These are phyloP conservation scores for Ceyx margarethae DNA, from an alignment of 2,113 vertebrate species.

Conservation along the genomic window DNA sequence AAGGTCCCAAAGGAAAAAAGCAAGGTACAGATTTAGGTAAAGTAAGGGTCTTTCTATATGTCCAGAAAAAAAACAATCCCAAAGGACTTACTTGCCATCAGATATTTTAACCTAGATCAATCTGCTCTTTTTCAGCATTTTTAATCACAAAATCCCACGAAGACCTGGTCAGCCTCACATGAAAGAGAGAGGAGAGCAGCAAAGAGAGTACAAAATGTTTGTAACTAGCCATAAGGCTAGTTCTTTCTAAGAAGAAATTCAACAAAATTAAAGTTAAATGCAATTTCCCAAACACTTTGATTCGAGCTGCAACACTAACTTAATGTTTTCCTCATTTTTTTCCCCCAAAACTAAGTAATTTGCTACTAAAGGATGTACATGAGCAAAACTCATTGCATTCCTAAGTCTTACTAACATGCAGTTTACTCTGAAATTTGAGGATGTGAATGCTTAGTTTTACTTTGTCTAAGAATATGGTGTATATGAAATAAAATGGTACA, in stretches of 20 bases:
- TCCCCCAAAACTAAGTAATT: background rate
- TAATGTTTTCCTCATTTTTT: background rate
- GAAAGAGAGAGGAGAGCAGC: background rate
- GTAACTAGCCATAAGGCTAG: background rate
- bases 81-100: background rate
- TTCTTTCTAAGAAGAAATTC: background rate
- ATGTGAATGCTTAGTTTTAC: background rate
- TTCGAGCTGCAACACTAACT: background rate
- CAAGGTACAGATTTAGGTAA: background rate
- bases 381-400: background rate
- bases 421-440: background rate
- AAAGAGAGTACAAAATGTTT: background rate
- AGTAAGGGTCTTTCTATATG: background rate
- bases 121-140: background rate
- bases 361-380: background rate
- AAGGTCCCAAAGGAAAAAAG: background rate
- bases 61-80: background rate
- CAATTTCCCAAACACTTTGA: background rate
- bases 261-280: background rate
- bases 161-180: background rate
- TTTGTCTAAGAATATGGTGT: background rate
- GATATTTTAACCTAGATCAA: background rate
- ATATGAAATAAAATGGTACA: background rate
- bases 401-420: background rate
- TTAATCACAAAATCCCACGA: background rate